Conservation (phyloP, 2,888 invertebrate genomes). For the Minunthozetes semirufus region DNA sequence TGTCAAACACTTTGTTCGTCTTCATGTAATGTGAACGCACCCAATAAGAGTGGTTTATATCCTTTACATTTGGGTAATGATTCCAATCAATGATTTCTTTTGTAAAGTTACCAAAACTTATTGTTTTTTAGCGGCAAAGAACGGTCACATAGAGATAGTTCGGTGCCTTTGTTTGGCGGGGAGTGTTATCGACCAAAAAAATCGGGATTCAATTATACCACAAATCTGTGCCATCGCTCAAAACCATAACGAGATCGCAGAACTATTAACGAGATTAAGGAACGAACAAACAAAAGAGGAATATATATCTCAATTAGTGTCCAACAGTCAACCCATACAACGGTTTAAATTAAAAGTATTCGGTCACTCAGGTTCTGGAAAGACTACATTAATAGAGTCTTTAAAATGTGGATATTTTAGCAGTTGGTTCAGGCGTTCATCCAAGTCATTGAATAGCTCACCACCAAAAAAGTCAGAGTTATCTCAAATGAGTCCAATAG, state of each 20-base stretch:
- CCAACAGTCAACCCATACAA: conserved; percentile 53
- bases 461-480: not conserved
- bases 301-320: conserved; percentile 59
- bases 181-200: conserved; percentile 61
- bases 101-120: not conserved
- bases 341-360: conserved; percentile 63
- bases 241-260: conserved; percentile 56
- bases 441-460: conserved; percentile 18
- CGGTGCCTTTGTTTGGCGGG: conserved; percentile 64
- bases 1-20: conserved; percentile 56
- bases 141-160: conserved; percentile 64
- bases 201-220: conserved; percentile 58
- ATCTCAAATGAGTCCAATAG: not conserved
- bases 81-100: not conserved
- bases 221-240: conserved; percentile 70
- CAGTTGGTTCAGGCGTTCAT: conserved; percentile 55
- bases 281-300: conserved; percentile 51
- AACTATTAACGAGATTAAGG: conserved; percentile 40
- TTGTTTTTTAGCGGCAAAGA: conserved; percentile 55
- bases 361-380: conserved; percentile 66
- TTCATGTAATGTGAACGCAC: conserved; percentile 58
- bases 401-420: conserved; percentile 62
- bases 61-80: conserved; percentile 57
- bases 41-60: conserved; percentile 58
- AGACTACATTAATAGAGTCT: conserved; percentile 61